Conservation (phyloP, 1,140 invertebrate genomes). For the Ectropis grisescens region DNA sequence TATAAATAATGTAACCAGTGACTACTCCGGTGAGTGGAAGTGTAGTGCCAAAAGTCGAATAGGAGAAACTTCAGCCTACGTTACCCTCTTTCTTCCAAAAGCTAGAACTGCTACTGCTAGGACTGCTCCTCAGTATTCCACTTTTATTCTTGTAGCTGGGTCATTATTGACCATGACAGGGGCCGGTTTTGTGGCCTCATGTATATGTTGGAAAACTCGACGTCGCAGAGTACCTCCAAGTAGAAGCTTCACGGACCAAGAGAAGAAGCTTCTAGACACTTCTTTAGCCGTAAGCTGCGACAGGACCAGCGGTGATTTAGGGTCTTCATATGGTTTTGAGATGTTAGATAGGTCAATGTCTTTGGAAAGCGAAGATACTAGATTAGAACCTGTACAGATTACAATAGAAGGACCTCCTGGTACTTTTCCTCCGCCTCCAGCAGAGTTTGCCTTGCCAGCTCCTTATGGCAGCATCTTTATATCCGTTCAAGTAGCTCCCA, state of each 20-base stretch:
- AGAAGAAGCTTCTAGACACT: constrained; percentile 85
- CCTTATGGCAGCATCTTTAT: constrained; percentile 65
- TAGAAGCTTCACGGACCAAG: constrained; percentile 86
- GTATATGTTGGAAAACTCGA: constrained; percentile 51
- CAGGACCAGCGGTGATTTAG: constrained; percentile 65
- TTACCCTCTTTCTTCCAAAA: constrained; percentile 52
- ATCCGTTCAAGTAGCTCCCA: constrained; percentile 53
- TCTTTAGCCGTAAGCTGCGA: constrained; percentile 81
- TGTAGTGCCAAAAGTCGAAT: constrained; percentile 55
- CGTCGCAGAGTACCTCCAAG: constrained; percentile 77
- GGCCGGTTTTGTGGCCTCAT: constrained; percentile 43
- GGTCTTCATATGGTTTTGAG: constrained; percentile 73
- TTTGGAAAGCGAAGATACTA: constrained; percentile 48
- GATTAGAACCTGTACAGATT: constrained; percentile 73
- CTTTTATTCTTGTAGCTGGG: constrained; percentile 46
- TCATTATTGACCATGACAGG: constrained; percentile 47
- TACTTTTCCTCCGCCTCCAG: constrained; percentile 53
- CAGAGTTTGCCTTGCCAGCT: constrained; percentile 54
- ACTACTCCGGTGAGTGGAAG: constrained; percentile 58
- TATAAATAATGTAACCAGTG: constrained; percentile 56
- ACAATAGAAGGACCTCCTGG: constrained; percentile 79
- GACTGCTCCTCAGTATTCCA: constrained; percentile 50
- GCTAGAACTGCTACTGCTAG: constrained; percentile 43
- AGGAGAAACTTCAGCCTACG: constrained; percentile 43
- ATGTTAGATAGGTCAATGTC: constrained; percentile 65